These are phyloP conservation scores for Mareca strepera DNA, from an alignment of 2,797 vertebrate species.

Conservation along the genomic window DNA sequence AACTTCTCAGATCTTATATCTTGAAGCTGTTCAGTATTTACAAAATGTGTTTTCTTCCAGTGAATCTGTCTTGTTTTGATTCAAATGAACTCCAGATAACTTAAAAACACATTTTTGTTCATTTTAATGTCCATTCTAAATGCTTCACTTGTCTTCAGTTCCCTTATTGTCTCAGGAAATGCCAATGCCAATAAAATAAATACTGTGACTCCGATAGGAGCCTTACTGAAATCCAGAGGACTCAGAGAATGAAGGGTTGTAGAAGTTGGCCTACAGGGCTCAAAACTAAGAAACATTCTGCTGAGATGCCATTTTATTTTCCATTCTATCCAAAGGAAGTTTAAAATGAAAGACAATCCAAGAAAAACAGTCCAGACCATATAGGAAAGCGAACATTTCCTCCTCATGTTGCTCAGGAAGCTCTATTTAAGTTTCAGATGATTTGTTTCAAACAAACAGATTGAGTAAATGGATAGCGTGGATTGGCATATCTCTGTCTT, in stretches of 20 bases:
- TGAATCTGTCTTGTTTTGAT: neutral
- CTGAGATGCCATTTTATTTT: conserved; percentile 3
- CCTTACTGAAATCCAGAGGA: neutral
- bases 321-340: neutral
- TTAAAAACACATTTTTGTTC: neutral
- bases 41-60: neutral
- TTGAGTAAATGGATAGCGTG: neutral
- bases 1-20: neutral
- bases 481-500: neutral
- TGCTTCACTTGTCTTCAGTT: neutral
- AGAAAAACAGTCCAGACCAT: neutral
- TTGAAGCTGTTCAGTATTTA: neutral
- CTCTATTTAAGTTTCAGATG: neutral
- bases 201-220: neutral
- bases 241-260: neutral
- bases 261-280: neutral
- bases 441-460: neutral
- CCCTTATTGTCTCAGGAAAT: neutral
- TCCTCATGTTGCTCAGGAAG: neutral
- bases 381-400: neutral
- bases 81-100: neutral
- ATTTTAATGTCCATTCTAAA: neutral
- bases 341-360: conserved; percentile 19
- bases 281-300: neutral
- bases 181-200: neutral